Percentiles rank a stretch among this genome's conserved stretches.
phyloP scores from a whole-genome alignment of 2,797 vertebrate species.

The Oreonectes daqikongensis region DNA sequence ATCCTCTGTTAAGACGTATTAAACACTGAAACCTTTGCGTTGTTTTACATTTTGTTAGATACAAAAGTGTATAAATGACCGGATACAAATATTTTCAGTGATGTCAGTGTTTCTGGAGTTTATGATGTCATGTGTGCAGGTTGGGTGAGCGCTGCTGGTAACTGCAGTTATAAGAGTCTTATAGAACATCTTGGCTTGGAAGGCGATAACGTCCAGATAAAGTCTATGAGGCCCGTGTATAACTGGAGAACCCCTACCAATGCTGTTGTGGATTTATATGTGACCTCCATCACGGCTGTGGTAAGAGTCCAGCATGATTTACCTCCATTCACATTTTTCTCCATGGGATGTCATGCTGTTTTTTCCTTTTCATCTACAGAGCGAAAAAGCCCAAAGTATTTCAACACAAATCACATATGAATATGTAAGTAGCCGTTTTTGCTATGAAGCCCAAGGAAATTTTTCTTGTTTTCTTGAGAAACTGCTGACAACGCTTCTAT shows the following conservation, averaged over 20 bases:
- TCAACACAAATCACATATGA: constrained; percentile 52
- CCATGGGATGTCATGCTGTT: neutral
- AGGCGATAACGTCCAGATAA: neutral
- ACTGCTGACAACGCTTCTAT: too few relatives aligned
- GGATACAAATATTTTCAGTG: too few relatives aligned
- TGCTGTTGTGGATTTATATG: constrained; percentile 51
- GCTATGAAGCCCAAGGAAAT: too few relatives aligned
- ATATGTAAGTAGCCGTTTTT: constrained; percentile 53
- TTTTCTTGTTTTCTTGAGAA: too few relatives aligned
- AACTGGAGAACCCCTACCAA: constrained; percentile 59
- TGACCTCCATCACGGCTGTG: constrained; percentile 67
- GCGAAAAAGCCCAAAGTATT: constrained; percentile 68
- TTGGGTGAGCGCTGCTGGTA: constrained; percentile 39
- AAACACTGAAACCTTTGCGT: too few relatives aligned
- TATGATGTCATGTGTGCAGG: neutral
- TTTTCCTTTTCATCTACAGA: constrained; percentile 54
- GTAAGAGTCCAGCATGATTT: constrained; percentile 55
- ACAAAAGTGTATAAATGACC: too few relatives aligned
- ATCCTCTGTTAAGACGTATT: too few relatives aligned
- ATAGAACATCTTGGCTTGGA: constrained; percentile 63
- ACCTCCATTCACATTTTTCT: neutral
- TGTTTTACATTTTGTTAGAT: too few relatives aligned
- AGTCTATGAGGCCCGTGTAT: constrained; percentile 61
- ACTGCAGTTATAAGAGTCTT: constrained; percentile 67
- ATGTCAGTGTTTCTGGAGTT: too few relatives aligned